Percentiles rank a stretch among this genome's conserved stretches.
These are phyloP conservation scores for Megalurothrips usitatus DNA, from an alignment of 2,888 invertebrate species.

Conservation along the genomic window DNA sequence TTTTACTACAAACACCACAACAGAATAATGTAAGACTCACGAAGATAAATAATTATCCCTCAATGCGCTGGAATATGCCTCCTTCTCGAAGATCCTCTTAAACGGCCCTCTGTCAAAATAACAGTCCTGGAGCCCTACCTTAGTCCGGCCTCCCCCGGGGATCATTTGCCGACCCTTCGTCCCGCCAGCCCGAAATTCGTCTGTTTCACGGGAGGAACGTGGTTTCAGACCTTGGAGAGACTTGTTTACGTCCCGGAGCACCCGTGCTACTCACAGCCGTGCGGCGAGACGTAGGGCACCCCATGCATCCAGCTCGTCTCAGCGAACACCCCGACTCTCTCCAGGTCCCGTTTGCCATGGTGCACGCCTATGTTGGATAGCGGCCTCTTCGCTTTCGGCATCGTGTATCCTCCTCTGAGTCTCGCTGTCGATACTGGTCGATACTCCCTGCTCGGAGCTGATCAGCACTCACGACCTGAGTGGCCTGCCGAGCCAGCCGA, in stretches of 20 bases:
- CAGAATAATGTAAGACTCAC: conserved; percentile 36
- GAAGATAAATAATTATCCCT: conserved; percentile 31
- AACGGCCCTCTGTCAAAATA: conserved; percentile 49
- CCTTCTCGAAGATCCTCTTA: conserved; percentile 48
- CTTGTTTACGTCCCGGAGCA: neutral
- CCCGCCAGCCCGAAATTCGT: conserved; percentile 35
- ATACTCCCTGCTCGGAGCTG: too few species aligned
- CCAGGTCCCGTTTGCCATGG: conserved; percentile 46
- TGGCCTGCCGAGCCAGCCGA: too few species aligned
- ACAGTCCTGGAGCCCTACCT: conserved; percentile 46
- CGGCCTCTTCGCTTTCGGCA: neutral
- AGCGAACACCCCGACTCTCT: conserved; percentile 47
- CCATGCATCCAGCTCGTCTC: conserved; percentile 48
- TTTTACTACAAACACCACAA: neutral
- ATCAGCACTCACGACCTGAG: too few species aligned
- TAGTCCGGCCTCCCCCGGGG: conserved; percentile 44
- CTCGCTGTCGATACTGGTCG: too few species aligned
- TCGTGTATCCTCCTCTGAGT: neutral
- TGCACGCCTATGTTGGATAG: conserved; percentile 36
- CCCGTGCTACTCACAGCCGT: conserved; percentile 38
- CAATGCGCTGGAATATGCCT: conserved; percentile 40
- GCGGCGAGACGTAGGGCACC: conserved; percentile 36
- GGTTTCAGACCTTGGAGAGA: too few species aligned
- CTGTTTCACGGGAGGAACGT: conserved; percentile 13
- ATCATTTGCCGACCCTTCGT: conserved; percentile 43